phyloP scores from a whole-genome alignment of 2,113 vertebrate genomes.

The Columbina picui region DNA sequence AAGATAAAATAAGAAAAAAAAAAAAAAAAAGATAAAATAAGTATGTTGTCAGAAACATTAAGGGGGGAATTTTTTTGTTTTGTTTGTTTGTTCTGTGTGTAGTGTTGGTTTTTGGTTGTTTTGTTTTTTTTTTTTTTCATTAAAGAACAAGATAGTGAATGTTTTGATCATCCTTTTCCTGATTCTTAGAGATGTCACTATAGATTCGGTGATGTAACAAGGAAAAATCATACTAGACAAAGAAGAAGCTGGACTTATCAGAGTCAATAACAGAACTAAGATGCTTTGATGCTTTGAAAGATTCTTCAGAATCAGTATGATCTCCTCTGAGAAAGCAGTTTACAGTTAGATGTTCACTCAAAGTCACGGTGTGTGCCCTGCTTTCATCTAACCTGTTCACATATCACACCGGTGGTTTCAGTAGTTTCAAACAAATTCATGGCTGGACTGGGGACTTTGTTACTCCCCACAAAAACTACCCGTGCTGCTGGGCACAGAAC shows the following conservation, averaged over 20 bases:
- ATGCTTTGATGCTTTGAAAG: neutral
- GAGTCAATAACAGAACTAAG: neutral
- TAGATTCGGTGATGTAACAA: neutral
- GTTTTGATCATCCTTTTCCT: neutral
- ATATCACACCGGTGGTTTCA: neutral
- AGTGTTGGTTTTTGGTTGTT: too few species aligned
- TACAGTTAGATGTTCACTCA: neutral
- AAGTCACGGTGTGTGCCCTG: neutral
- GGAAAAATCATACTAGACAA: neutral
- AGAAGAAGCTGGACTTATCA: neutral
- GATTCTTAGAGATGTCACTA: neutral
- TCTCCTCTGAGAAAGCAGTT: neutral
- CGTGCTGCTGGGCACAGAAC: neutral
- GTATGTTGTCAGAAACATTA: neutral
- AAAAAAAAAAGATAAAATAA: neutral
- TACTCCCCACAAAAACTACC: neutral
- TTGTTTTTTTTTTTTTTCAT: neutral
- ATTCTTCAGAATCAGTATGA: neutral
- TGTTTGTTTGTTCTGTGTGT: too few species aligned
- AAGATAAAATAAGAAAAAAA: fast-evolving
- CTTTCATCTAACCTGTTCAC: neutral
- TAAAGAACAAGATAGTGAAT: neutral
- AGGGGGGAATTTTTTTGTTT: neutral
- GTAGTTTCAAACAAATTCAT: neutral
- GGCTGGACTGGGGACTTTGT: too few species aligned